Percentiles rank a stretch among this genome's conserved stretches.
Evolutionary conservation across 2,888 invertebrate genomes (phyloP).

Genomic region (Tupiocoris notatus): DNA sequence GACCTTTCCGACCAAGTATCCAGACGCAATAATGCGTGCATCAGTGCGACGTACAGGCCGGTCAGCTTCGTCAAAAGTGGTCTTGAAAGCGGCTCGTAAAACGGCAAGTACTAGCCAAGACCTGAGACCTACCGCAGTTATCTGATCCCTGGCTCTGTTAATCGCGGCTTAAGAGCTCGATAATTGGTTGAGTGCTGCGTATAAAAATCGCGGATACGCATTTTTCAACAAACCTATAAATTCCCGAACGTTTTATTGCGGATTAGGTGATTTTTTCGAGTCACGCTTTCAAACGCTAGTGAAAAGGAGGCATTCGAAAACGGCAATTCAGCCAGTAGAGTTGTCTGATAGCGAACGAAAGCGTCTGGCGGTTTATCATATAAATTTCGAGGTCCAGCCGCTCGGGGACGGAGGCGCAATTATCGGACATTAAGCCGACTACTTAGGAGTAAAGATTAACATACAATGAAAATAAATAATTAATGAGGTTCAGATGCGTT

Average conservation of each 20-base stretch:
- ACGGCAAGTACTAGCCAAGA: neutral
- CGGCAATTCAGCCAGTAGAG: neutral
- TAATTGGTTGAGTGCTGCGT: neutral
- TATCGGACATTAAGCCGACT: slow-evolving; percentile 11
- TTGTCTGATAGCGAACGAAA: neutral
- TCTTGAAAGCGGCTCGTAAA: neutral
- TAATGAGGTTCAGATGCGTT: slow-evolving; percentile 11
- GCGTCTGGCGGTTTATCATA: neutral
- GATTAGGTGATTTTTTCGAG: neutral
- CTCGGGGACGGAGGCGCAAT: neutral
- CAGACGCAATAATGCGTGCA: no score
- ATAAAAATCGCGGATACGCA: neutral
- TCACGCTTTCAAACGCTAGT: no score
- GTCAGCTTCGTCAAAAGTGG: neutral
- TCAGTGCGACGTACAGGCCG: no score
- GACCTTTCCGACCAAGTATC: no score
- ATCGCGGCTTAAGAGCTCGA: neutral
- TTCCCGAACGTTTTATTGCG: neutral
- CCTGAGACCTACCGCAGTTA: neutral
- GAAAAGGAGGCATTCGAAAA: neutral
- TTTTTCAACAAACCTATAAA: neutral
- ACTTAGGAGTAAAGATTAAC: slow-evolving; percentile 10
- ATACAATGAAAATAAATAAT: slow-evolving; percentile 36
- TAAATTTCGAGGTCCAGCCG: neutral
- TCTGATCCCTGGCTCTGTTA: neutral